These are phyloP conservation scores for Okapia johnstoni DNA, from an alignment of 2,113 vertebrate genomes.

Conservation along the genomic window DNA sequence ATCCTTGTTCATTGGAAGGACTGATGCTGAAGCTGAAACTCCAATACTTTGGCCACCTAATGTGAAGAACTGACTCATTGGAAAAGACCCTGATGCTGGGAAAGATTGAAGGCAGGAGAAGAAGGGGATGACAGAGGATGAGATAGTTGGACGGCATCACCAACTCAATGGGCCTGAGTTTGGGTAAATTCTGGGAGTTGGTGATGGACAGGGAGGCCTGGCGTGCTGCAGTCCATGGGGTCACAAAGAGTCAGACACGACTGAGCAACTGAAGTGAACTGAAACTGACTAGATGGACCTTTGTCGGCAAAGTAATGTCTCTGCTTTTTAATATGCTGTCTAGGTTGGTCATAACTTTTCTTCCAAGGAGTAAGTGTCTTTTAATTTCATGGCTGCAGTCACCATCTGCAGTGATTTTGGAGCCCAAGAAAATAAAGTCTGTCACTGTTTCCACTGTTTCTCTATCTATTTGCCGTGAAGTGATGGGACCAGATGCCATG, in stretches of 20 bases:
- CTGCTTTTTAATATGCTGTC: not conserved
- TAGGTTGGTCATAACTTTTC: not conserved
- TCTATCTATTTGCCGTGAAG: not conserved
- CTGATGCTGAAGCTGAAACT: too few species aligned
- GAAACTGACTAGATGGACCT: not conserved
- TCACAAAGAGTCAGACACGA: fast-evolving
- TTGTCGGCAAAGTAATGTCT: not conserved
- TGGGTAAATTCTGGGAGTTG: too few species aligned
- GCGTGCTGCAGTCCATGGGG: fast-evolving
- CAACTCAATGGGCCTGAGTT: too few species aligned
- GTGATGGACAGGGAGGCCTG: too few species aligned
- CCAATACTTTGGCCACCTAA: too few species aligned
- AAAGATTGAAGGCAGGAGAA: too few species aligned
- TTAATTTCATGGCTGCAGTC: not conserved
- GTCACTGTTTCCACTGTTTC: not conserved
- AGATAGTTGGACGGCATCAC: too few species aligned
- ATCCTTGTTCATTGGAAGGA: not conserved
- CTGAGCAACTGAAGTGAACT: too few species aligned
- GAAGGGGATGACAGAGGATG: too few species aligned
- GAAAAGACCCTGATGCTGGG: too few species aligned
- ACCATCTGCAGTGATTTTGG: not conserved
- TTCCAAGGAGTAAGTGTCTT: not conserved
- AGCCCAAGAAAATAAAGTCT: not conserved
- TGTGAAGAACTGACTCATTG: too few species aligned
- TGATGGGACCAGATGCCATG: not conserved